Evolutionary conservation across 2,113 vertebrate species (phyloP), one percentile per base, ranked within the genome.

Genomic region (Acinonyx jubatus): DNA sequence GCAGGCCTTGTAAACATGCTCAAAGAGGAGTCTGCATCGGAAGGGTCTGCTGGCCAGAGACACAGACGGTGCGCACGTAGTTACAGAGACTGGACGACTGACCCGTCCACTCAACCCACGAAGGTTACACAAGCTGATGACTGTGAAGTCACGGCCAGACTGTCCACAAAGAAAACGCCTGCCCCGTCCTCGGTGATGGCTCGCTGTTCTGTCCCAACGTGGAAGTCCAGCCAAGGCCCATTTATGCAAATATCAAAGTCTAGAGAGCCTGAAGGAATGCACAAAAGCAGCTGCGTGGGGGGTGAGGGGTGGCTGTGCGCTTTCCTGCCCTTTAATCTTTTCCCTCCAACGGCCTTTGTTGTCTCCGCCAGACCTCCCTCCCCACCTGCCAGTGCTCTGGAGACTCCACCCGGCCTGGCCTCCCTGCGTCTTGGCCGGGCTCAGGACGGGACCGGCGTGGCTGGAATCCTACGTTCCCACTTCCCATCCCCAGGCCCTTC

Each of bases 1-100:
- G 97, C 90, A 97, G 95, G 95, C 48, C 80, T 98, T 92, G 85
- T 91, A 98, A 98, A 98, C 1, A 98, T 84, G 41, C 82, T 97
- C 73, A 92, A 33, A 91, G 89, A 97, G 94, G 4, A 89, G 91
- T 63, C 71, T 97, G 82, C 52, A 25, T 89, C 95, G 95, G 76
- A 96, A 87, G 87, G 55, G 45, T 52, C 63, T 23, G 10, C 21
- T 3, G 41, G 74, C 68, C 93, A 83, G 78, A 73, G 9, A 16
- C 61, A 31, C 41, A 68, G 88, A 45, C 13, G 0, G 65, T 48
- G 81, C 7, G 11, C 25, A 96, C 12, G 16, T 15, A 90, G 83
- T 90, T 52, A 88, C 2, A 82, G 91, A 97, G 8, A 45, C 25
- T 68, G 1, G 33, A 36, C 14, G 81, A 94, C 71, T 6, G 76